Evolutionary conservation across 2,888 invertebrate species (phyloP), one percentile per base, ranked within the genome.

Genomic region (Napeogenes inachia): DNA sequence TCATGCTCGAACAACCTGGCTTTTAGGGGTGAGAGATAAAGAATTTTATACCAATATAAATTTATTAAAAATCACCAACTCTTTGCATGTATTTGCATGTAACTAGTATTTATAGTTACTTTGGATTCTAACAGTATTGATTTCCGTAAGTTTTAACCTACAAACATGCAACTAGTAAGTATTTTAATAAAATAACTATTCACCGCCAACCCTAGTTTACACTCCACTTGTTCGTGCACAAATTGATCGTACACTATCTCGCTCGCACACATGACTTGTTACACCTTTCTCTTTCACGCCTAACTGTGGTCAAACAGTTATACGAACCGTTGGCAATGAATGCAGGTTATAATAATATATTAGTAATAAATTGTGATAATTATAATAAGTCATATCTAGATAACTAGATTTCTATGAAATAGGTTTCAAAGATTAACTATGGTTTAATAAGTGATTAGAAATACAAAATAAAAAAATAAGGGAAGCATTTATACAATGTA

Each of bases 271-370:
- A 30, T 30, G 10, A 30, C 12, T 4, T 6, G 8, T 50, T 6
- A 4, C 50, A 30, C 30, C 50, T 50, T 13, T 30, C 21, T 50
- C 50, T 30, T 3, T 30, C 50, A 30, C 30, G 30, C 50, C 73
- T 85, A 85, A 85, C 86, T 82, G 86, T 83, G 79, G 77, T 68
- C 74, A 68, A 72, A 84, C 85, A 82, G 85, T 85, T 85, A 85
- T 66, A 58, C 71, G 73, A 65, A 66, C 67, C 30, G 50, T 50
- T 50, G 30, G 50, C 50, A 30, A 30, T 47, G 47, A 47, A 47
- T 50, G 50, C 30, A 50, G 30, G 10, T 50, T 50, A 50, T 50
- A 50, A 50, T 50, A 50, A 10, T 30, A 50, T 30, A 50, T 50
- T 50, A 50, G 30, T 50, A 50, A 13, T 5, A 13, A 46, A 50